phyloP scores from a whole-genome alignment of 2,888 invertebrate genomes.

The Lamellibrachia satsuma region DNA sequence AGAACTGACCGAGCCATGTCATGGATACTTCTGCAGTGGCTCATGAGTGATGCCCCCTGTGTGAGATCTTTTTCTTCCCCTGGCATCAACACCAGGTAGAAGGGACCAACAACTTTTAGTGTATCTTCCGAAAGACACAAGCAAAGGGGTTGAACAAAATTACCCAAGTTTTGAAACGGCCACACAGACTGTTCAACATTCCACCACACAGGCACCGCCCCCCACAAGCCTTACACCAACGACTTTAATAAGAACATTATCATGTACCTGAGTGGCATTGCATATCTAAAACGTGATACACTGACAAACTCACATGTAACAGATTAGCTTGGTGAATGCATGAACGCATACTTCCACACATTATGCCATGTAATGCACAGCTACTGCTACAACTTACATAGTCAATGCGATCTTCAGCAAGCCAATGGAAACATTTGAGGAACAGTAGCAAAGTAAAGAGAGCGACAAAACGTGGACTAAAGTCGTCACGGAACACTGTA shows the following conservation, averaged over 20 bases:
- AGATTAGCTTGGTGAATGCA: too few species aligned
- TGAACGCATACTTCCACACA: background rate
- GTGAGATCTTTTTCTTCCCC: too few species aligned
- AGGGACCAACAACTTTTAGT: too few species aligned
- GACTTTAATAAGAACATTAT: background rate
- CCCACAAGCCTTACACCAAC: background rate
- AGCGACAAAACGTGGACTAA: slow-evolving; percentile 94
- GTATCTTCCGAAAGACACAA: too few species aligned
- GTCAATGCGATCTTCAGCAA: slow-evolving; percentile 98
- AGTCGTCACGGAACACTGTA: slow-evolving; percentile 98
- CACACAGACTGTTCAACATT: too few species aligned
- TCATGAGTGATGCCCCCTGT: too few species aligned
- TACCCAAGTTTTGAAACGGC: too few species aligned
- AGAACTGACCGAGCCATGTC: too few species aligned
- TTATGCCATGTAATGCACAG: background rate
- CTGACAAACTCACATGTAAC: background rate
- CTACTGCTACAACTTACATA: slow-evolving; percentile 79
- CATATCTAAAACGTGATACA: background rate
- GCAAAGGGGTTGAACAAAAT: too few species aligned
- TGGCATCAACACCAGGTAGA: too few species aligned
- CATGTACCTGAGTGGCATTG: background rate
- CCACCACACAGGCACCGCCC: too few species aligned
- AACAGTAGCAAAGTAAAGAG: slow-evolving; percentile 95
- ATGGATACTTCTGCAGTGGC: too few species aligned
- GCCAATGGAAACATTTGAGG: slow-evolving; percentile 99